Conservation (phyloP, 2,113 vertebrate genomes). For the Eonycteris spelaea region DNA sequence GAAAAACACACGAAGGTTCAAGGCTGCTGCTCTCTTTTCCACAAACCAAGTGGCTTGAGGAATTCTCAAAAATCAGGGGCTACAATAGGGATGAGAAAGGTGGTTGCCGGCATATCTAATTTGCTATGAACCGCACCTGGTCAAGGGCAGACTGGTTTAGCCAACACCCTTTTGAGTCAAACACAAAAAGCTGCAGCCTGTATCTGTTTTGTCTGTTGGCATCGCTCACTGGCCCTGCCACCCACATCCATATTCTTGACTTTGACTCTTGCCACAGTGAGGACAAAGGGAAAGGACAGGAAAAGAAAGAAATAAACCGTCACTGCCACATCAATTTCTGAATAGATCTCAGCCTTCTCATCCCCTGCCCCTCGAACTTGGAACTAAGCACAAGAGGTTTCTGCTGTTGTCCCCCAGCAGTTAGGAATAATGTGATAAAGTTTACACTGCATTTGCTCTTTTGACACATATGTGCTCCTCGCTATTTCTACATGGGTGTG, state of each 20-base stretch:
- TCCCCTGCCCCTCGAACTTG: background rate
- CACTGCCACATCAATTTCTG: background rate
- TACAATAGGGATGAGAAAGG: background rate
- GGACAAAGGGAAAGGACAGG: background rate
- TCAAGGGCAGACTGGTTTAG: background rate
- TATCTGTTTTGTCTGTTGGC: background rate
- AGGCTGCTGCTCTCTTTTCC: background rate
- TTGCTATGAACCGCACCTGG: slow-evolving; percentile 2
- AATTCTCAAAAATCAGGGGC: slow-evolving; percentile 9
- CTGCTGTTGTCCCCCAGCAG: background rate
- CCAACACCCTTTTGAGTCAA: slow-evolving; percentile 33
- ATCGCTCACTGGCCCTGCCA: background rate
- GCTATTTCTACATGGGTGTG: background rate
- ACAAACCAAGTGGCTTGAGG: background rate
- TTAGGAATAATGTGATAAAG: background rate
- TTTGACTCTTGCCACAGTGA: background rate
- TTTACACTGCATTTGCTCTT: background rate
- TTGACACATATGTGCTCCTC: background rate
- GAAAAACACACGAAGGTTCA: background rate
- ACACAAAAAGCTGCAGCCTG: background rate
- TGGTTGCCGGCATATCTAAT: background rate
- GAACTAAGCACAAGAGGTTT: background rate
- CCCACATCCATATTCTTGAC: background rate
- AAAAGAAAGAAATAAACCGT: background rate
- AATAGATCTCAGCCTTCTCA: background rate